These are phyloP conservation scores for Drosophila lacicola DNA, from an alignment of 2,888 invertebrate genomes.

Conservation along the genomic window DNA sequence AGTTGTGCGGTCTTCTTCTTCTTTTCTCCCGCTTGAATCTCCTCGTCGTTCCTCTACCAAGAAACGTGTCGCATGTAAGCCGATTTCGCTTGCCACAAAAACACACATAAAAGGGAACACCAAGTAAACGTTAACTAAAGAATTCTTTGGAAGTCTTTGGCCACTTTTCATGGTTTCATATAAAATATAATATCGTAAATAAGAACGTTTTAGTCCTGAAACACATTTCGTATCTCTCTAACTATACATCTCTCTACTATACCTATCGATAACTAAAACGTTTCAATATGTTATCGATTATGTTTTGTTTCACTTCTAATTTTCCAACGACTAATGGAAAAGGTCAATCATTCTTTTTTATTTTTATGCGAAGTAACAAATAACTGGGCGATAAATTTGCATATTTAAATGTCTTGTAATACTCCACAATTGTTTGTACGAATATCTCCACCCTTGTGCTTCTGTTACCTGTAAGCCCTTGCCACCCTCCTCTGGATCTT, in stretches of 20 bases:
- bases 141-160: neutral
- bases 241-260: too few relatives aligned
- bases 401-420: slow-evolving; percentile 6
- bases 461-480: neutral
- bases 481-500: neutral
- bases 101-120: neutral
- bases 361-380: slow-evolving; percentile 1
- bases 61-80: slow-evolving; percentile 24
- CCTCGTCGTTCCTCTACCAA: neutral
- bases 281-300: neutral
- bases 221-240: neutral
- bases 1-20: slow-evolving; percentile 36
- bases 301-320: neutral
- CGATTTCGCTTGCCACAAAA: slow-evolving; percentile 12
- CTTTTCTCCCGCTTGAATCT: neutral
- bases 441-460: slow-evolving; percentile 15
- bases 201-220: neutral
- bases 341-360: slow-evolving; percentile 1
- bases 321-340: neutral
- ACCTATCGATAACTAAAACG: neutral
- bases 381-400: slow-evolving; percentile 2
- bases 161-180: neutral
- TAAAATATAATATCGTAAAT: neutral
- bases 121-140: neutral
- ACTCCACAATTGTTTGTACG: neutral